phyloP scores from a whole-genome alignment of 2,888 invertebrate species.

The Drosophila kambysellisi region DNA sequence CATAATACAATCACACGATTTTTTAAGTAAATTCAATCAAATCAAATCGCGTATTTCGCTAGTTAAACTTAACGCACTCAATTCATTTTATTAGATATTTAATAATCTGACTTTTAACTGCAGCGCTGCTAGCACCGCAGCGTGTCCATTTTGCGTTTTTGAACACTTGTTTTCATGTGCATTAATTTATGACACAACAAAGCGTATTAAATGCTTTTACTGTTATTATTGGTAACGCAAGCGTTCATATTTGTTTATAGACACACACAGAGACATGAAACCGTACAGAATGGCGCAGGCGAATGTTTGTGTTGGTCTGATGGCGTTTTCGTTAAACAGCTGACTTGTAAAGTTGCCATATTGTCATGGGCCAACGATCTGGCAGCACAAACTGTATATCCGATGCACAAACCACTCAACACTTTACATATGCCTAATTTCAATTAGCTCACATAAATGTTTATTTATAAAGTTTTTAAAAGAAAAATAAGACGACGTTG shows the following conservation, averaged over 20 bases:
- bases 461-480: background rate
- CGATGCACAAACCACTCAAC: conserved; percentile 24
- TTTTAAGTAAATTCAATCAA: conserved; percentile 10
- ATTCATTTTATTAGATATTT: conserved; percentile 47
- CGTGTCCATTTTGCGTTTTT: conserved; percentile 7
- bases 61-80: conserved; percentile 17
- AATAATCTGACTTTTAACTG: conserved; percentile 41
- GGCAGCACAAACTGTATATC: conserved; percentile 25
- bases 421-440: background rate
- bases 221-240: conserved; percentile 6
- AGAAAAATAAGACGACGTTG: background rate
- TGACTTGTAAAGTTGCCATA: conserved; percentile 36
- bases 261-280: conserved; percentile 18
- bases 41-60: conserved; percentile 6
- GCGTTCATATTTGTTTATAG: conserved; percentile 22
- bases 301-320: conserved; percentile 17
- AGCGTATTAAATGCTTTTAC: background rate
- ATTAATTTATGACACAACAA: conserved; percentile 3
- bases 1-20: conserved; percentile 10
- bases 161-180: background rate
- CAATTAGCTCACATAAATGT: too few relatives aligned
- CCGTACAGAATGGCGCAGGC: conserved; percentile 15
- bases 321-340: conserved; percentile 36
- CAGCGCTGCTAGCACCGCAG: conserved; percentile 10
- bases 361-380: background rate